These are phyloP conservation scores for Parus major DNA, from an alignment of 2,113 vertebrate genomes.

Conservation along the genomic window DNA sequence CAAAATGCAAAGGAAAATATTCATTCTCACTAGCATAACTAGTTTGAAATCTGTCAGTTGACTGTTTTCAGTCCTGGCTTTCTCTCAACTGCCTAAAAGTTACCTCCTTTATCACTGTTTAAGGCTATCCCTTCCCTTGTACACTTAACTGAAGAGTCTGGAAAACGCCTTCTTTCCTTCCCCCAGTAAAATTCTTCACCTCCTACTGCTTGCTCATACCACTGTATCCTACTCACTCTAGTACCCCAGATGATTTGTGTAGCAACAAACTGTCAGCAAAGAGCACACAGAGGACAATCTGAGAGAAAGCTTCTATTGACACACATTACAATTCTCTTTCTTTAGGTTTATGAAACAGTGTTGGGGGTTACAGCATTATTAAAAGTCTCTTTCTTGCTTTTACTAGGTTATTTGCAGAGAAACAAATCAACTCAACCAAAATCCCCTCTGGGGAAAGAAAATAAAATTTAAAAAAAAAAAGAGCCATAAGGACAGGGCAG, in stretches of 20 bases:
- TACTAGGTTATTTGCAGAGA: background rate
- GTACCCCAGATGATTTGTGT: background rate
- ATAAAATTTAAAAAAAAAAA: background rate
- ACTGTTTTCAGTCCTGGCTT: background rate
- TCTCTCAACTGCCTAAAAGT: background rate
- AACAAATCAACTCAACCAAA: conserved; percentile 3
- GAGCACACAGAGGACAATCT: background rate
- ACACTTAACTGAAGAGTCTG: background rate
- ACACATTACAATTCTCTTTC: conserved; percentile 20
- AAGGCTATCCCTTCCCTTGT: background rate
- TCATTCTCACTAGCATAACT: background rate
- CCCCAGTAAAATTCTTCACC: conserved; percentile 31
- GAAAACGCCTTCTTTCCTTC: conserved; percentile 1
- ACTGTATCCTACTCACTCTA: background rate
- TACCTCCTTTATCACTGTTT: background rate
- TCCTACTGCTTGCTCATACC: conserved; percentile 58
- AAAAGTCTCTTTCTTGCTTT: conserved; percentile 33
- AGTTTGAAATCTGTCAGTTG: background rate
- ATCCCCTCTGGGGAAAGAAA: background rate
- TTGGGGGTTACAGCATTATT: background rate
- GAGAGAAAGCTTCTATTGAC: conserved; percentile 46
- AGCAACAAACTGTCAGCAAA: background rate
- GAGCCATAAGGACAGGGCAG: background rate
- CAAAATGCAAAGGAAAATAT: background rate
- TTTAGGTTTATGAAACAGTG: background rate